Evolutionary conservation across 2,888 invertebrate genomes (phyloP).

Genomic region (Litoditis marina): DNA sequence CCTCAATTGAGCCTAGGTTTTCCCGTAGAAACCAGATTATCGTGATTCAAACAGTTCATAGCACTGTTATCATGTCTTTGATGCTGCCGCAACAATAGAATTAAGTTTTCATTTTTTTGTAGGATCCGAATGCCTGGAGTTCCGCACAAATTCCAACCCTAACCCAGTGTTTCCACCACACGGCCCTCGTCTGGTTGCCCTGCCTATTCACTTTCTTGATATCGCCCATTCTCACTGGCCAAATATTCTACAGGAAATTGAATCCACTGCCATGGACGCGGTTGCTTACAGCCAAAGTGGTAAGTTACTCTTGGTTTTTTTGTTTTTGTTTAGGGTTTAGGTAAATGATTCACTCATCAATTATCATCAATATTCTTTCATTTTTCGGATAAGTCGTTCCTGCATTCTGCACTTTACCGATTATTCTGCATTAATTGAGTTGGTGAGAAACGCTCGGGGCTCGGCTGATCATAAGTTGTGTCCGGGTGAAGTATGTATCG

Average conservation of each 20-base stretch:
- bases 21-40: no score
- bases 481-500: no score
- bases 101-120: slow-evolving; percentile 62
- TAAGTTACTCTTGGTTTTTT: slow-evolving; percentile 8
- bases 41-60: no score
- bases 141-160: slow-evolving; percentile 79
- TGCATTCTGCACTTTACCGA: no score
- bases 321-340: no score
- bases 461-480: slow-evolving; percentile 1
- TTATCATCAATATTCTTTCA: no score
- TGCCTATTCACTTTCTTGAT: slow-evolving; percentile 65
- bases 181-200: slow-evolving; percentile 83
- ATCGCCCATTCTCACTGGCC: slow-evolving; percentile 51
- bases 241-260: slow-evolving; percentile 39
- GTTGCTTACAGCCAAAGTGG: slow-evolving; percentile 49
- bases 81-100: not conserved
- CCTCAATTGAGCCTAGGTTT: no score
- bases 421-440: no score
- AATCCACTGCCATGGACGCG: slow-evolving; percentile 51
- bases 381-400: no score
- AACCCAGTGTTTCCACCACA: slow-evolving; percentile 86
- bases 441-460: not conserved
- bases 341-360: no score
- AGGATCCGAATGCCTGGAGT: slow-evolving; percentile 76
- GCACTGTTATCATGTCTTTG: no score